Percentiles rank a stretch among this genome's conserved stretches.
Evolutionary conservation across 1,140 invertebrate genomes (phyloP).

Genomic region (Muscidifurax raptorellus): DNA sequence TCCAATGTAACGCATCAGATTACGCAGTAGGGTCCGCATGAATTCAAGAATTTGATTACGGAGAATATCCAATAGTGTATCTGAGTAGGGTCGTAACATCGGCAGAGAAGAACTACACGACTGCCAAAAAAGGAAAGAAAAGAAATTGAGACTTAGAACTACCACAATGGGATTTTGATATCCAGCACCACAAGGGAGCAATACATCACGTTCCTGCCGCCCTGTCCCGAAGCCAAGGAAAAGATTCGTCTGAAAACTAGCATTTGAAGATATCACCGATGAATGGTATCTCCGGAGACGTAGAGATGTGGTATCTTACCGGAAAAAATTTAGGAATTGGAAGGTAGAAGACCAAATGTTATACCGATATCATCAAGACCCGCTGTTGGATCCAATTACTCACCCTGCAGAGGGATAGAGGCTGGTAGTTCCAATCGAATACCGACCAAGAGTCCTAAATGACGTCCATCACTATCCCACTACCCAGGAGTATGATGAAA

Average conservation of each 20-base stretch:
- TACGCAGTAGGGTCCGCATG: too few species aligned
- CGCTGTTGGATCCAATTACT: not conserved
- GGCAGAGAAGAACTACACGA: slow-evolving; percentile 1
- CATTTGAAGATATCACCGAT: slow-evolving; percentile 59
- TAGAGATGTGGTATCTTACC: slow-evolving; percentile 5
- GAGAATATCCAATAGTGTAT: slow-evolving; percentile 11
- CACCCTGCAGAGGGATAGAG: not conserved
- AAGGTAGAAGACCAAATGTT: not conserved
- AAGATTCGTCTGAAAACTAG: too few species aligned
- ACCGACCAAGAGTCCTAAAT: not conserved
- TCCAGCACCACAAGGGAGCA: slow-evolving; percentile 65
- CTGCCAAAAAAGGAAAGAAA: slow-evolving; percentile 72
- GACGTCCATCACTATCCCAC: not conserved
- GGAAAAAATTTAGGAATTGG: not conserved
- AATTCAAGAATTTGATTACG: slow-evolving; percentile 54
- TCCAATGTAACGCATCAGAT: slow-evolving; percentile 10
- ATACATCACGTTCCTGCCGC: slow-evolving; percentile 54
- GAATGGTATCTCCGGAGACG: slow-evolving; percentile 7
- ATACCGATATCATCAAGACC: not conserved
- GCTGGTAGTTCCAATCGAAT: not conserved
- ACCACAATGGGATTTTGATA: too few species aligned
- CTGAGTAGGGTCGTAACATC: slow-evolving; percentile 9
- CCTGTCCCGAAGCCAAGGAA: too few species aligned
- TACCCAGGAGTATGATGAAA: not conserved
- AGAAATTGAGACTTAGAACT: too few species aligned